Evolutionary conservation across 2,113 vertebrate species (phyloP).

Genomic region (Lycocorax pyrrhopterus): DNA sequence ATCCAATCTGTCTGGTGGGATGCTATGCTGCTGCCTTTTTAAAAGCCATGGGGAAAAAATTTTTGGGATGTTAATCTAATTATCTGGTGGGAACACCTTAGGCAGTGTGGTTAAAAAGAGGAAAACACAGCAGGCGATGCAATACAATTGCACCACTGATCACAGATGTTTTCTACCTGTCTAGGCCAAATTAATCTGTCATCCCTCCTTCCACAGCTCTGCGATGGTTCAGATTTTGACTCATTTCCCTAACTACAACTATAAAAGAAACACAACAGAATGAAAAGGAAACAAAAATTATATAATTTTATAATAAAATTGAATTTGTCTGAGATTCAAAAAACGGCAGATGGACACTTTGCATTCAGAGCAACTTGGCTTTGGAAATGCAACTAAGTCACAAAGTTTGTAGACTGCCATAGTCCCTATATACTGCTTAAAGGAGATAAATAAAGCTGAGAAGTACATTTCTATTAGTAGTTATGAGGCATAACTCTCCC

Average conservation of each 20-base stretch:
- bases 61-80: conserved; percentile 34
- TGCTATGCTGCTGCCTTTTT: not conserved
- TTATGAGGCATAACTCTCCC: not conserved
- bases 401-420: not conserved
- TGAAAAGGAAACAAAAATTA: not conserved
- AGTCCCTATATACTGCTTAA: not conserved
- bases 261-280: not conserved
- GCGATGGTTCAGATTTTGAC: not conserved
- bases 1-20: not conserved
- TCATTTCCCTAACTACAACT: not conserved
- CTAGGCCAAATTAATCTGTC: not conserved
- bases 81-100: conserved; percentile 22
- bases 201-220: not conserved
- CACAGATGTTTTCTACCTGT: conserved; percentile 1
- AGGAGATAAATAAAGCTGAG: not conserved
- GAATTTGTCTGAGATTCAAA: not conserved
- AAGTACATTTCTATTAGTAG: not conserved
- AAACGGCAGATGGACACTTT: not conserved
- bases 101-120: conserved; percentile 7
- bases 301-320: not conserved
- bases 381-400: not conserved
- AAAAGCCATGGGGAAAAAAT: not conserved
- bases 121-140: not conserved
- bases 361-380: not conserved
- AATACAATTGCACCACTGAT: not conserved